These are phyloP conservation scores for Falco rusticolus DNA, from an alignment of 2,797 vertebrate species.

Conservation along the genomic window DNA sequence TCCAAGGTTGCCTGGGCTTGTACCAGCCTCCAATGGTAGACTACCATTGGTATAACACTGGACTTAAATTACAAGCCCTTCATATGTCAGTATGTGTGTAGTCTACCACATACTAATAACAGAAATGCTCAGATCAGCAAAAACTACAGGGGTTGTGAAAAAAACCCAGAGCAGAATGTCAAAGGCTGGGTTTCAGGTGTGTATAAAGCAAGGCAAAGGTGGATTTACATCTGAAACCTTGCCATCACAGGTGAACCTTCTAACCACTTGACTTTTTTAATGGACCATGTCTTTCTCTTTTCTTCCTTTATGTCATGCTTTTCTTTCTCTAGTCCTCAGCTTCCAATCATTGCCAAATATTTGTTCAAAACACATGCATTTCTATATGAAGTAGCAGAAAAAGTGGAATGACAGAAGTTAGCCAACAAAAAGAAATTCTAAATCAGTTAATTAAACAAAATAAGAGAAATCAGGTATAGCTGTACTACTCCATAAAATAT, in stretches of 20 bases:
- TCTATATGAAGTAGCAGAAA: not conserved
- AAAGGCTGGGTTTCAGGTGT: not conserved
- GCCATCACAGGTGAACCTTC: not conserved
- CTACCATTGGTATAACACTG: not conserved
- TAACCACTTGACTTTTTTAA: not conserved
- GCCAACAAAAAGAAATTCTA: not conserved
- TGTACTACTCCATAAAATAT: not conserved
- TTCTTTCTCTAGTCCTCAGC: not conserved
- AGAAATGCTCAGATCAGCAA: not conserved
- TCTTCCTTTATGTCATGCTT: not conserved
- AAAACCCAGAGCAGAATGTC: not conserved
- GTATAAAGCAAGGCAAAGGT: not conserved
- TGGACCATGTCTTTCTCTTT: not conserved
- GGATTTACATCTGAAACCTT: not conserved
- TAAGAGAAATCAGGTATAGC: not conserved
- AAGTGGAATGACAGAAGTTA: not conserved
- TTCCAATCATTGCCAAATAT: not conserved
- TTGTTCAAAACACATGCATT: not conserved
- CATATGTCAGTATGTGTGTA: too few relatives aligned
- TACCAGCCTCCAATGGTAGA: not conserved
- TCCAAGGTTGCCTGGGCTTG: accelerated
- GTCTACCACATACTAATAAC: not conserved
- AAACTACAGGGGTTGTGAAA: not conserved
- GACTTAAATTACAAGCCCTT: not conserved
- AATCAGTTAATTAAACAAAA: not conserved